Evolutionary conservation across 2,113 vertebrate genomes (phyloP), one percentile per base, ranked within the genome.

Genomic region (Albula goreensis): DNA sequence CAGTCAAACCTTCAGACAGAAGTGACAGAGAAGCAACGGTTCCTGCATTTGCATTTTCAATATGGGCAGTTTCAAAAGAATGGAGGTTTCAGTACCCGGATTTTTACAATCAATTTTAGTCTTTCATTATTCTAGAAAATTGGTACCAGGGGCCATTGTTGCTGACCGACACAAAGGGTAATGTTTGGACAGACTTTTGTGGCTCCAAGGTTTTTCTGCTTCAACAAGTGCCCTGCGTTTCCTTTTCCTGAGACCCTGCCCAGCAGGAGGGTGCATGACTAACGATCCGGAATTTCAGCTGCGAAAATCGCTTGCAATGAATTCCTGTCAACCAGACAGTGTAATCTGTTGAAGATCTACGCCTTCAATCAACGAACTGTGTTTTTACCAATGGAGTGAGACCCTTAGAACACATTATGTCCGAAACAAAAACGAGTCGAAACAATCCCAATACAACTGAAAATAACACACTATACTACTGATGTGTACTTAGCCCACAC

Each of bases 251-350:
- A n/a, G 66, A 63, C n/a, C n/a, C 31, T 11, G 66, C 22, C 15
- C 70, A 19, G 70, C 17, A 49, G 41, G 48, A 84, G 22, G 19
- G 22, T 0, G 5, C n/a, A 41, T 51, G 74, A 74, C 66, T 53
- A 85, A 85, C 78, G 63, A 56, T 10, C 17, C 31, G 9, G 22
- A 53, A 25, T 85, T 85, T 77, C 25, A 77, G 48, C 49, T 50
- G 83, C 10, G 49, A 78, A 85, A 66, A 85, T 22, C 51, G 74
- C 17, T 78, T 70, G 10, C 13, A 85, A 53, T 85, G 41, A 83
- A 70, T 60, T 63, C 19, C 56, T 19, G 50, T 48, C 50, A 41
- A 17, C 53, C 15, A 74, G 83, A 19, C n/a, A 10, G 6, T 50
- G 10, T 41, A 56, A 31, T 82, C 50, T 25, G 53, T 82, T 10